phyloP scores from a whole-genome alignment of 2,113 vertebrate genomes.

The Semicossyphus pulcher region DNA sequence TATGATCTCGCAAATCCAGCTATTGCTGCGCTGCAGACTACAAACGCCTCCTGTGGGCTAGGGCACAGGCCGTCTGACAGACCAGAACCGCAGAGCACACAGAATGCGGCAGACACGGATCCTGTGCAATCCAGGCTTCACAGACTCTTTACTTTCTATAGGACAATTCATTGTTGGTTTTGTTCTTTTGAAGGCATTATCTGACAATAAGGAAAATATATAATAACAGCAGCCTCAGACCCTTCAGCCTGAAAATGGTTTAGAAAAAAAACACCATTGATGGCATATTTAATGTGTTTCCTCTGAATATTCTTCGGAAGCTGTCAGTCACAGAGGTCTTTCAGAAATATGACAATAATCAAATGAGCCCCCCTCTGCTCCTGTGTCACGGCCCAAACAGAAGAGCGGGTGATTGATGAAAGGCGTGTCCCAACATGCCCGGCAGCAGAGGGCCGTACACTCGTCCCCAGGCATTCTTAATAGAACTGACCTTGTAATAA shows the following conservation, averaged over 20 bases:
- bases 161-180: neutral
- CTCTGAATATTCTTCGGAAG: slow-evolving; percentile 5
- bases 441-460: slow-evolving; percentile 64
- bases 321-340: slow-evolving; percentile 44
- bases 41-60: too few species aligned
- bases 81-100: too few species aligned
- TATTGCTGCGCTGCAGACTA: too few species aligned
- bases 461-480: slow-evolving; percentile 71
- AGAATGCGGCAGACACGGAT: too few species aligned
- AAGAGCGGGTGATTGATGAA: slow-evolving; percentile 72
- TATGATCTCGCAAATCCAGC: too few species aligned
- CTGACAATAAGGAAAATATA: neutral
- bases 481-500: slow-evolving; percentile 77
- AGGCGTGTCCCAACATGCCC: slow-evolving; percentile 29
- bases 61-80: too few species aligned
- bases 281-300: neutral
- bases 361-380: slow-evolving; percentile 53
- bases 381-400: slow-evolving; percentile 55
- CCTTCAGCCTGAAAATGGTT: neutral
- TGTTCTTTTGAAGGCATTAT: neutral
- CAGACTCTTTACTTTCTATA: too few species aligned
- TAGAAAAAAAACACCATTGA: neutral
- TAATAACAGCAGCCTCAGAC: neutral
- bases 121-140: too few species aligned
- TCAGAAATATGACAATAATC: slow-evolving; percentile 65